phyloP scores from a whole-genome alignment of 2,113 vertebrate genomes.

The Falco punctatus region DNA sequence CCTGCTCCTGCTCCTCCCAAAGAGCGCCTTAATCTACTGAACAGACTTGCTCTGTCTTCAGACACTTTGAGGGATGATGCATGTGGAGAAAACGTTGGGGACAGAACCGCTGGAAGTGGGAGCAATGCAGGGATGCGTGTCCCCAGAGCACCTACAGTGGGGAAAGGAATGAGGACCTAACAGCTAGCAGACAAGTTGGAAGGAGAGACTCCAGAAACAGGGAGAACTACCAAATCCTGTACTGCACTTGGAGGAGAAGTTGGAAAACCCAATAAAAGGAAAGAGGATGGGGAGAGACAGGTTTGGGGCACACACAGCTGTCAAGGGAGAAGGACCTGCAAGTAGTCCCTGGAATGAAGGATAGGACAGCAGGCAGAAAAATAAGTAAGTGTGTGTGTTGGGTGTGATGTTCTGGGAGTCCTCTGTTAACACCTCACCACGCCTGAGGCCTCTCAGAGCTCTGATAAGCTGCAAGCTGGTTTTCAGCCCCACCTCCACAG shows the following conservation, averaged over 20 bases:
- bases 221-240: background rate
- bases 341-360: background rate
- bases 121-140: background rate
- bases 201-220: background rate
- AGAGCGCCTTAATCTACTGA: background rate
- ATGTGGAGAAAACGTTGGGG: background rate
- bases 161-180: background rate
- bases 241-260: background rate
- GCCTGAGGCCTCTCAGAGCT: background rate
- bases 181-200: background rate
- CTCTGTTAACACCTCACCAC: background rate
- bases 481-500: background rate
- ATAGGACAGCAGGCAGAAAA: background rate
- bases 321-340: background rate
- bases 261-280: background rate
- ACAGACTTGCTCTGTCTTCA: background rate
- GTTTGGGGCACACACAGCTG: background rate
- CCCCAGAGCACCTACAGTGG: accelerated
- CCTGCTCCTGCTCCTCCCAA: background rate
- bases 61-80: background rate
- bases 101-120: background rate
- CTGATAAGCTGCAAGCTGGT: background rate
- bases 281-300: background rate
- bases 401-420: background rate
- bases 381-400: background rate